Evolutionary conservation across 2,797 vertebrate genomes (phyloP), one percentile per base, ranked within the genome.

Genomic region (Etheostoma perlongum): DNA sequence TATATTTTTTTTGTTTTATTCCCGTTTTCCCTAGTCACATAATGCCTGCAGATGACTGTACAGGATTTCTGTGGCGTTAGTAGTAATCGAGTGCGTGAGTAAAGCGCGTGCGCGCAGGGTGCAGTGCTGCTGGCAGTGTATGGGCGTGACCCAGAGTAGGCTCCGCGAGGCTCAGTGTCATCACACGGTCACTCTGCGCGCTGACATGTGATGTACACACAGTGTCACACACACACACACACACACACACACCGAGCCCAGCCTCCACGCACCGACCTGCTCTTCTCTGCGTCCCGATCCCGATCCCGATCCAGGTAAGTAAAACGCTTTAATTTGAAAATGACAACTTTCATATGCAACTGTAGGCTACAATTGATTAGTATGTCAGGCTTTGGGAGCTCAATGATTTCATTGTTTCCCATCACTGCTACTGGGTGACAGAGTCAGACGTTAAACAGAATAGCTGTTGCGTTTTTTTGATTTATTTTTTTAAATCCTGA

Each of bases 231-330:
- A 42, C 27, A 6, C 40, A 40, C 67, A 15, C 53, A 48, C 23
- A 18, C 49, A 51, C 54, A 19, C 30, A 8, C 11, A 55, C 54
- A 60, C 52, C 2, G 19, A 42, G 10, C 21, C 44, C 9, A 58
- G 54, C 21, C 3, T 40, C 55, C 48, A 15, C 40, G 2, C 36
- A 51, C 14, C 2, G 52, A 76, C 14, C 64, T 27, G 13, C 40
- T 44, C 46, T 42, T 21, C 64, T n/a, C 27, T 49, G 59, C 60
- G 0, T 15, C 67, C 58, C 5, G 61, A 72, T 47, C 48, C n/a
- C 55, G 82, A 0, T 15, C 67, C 58, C 5, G 61, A 72, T 47
- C 48, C n/a, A 60, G 82, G 82, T 53, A 84, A 78, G 82, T 81
- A 81, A 14, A 46, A 5, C 52, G 7, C 57, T 70, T 51, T 46